These are phyloP conservation scores for Mamestra brassicae DNA, from an alignment of 2,888 invertebrate species.

Conservation along the genomic window DNA sequence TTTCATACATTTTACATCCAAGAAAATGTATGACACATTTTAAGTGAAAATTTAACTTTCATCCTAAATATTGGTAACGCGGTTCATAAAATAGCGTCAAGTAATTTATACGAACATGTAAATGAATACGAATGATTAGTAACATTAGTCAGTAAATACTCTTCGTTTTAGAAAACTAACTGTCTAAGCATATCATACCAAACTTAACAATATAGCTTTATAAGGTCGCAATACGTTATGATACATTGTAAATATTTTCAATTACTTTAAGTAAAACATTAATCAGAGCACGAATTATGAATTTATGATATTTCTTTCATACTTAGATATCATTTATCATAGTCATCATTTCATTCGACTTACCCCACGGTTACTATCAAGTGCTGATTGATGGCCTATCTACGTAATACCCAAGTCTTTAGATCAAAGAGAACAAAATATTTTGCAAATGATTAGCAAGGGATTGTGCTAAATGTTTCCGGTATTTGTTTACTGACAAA, in stretches of 20 bases:
- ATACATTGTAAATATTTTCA: constrained; percentile 57
- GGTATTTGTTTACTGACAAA: neutral
- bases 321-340: neutral
- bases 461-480: neutral
- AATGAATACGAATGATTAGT: constrained; percentile 42
- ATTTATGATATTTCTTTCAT: constrained; percentile 5
- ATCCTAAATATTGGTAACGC: constrained; percentile 20
- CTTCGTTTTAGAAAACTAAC: constrained; percentile 58
- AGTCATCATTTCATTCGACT: constrained; percentile 3
- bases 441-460: neutral
- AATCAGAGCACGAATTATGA: constrained; percentile 1
- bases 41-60: constrained; percentile 33
- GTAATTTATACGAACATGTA: constrained; percentile 49
- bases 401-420: neutral
- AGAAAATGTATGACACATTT: constrained; percentile 42
- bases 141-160: constrained; percentile 60
- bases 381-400: neutral
- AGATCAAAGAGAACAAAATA: neutral
- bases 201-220: constrained; percentile 74
- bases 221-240: constrained; percentile 60
- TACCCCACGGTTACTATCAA: constrained; percentile 12
- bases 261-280: constrained; percentile 49
- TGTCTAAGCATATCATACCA: constrained; percentile 74
- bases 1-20: constrained; percentile 43
- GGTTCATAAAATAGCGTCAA: constrained; percentile 49